Conservation (phyloP, 2,113 vertebrate species). For the Ceyx melanurus region DNA sequence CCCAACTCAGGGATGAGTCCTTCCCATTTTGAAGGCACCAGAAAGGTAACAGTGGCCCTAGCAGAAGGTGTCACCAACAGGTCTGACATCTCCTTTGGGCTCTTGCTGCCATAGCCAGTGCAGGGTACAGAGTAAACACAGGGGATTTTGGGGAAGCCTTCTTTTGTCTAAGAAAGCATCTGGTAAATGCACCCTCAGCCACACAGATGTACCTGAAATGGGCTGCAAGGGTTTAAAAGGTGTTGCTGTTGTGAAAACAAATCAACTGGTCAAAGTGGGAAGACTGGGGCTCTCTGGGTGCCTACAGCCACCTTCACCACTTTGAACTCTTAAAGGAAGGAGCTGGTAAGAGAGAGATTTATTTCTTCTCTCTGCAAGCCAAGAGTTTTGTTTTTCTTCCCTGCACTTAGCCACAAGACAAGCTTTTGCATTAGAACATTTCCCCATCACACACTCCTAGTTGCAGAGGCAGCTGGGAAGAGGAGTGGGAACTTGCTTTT, state of each 20-base stretch:
- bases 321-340: not conserved
- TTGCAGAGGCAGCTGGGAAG: not conserved
- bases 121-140: not conserved
- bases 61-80: not conserved
- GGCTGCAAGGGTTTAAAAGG: not conserved
- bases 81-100: not conserved
- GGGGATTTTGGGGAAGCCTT: not conserved
- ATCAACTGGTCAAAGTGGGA: not conserved
- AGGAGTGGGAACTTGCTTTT: not conserved
- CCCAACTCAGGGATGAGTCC: not conserved
- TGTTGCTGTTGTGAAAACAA: not conserved
- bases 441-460: not conserved
- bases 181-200: not conserved
- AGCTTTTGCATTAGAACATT: not conserved
- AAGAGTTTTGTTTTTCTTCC: fast-evolving
- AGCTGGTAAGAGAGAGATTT: not conserved
- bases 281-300: not conserved
- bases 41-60: not conserved
- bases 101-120: not conserved
- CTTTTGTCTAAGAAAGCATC: not conserved
- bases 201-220: not conserved
- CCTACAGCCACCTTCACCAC: not conserved
- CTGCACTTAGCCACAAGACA: not conserved
- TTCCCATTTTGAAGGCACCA: not conserved
- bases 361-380: not conserved